phyloP scores from a whole-genome alignment of 2,113 vertebrate genomes.

The Chaetorhynchus papuensis region DNA sequence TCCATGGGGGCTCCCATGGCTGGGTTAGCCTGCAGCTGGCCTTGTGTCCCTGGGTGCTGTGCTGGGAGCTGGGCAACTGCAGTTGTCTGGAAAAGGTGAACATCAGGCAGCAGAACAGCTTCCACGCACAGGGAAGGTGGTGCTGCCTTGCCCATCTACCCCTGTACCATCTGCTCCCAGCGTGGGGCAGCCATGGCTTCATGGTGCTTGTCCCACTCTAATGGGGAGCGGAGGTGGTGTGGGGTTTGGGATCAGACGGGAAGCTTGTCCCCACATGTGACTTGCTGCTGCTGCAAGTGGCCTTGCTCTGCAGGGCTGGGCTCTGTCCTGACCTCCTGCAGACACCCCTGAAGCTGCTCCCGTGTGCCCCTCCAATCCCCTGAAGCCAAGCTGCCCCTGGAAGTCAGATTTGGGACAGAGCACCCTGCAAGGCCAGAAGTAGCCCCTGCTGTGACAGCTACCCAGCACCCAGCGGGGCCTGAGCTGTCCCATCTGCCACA shows the following conservation, averaged over 20 bases:
- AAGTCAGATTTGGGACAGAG: neutral
- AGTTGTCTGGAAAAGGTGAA: rapidly evolving
- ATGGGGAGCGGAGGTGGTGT: neutral
- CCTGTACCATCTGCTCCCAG: neutral
- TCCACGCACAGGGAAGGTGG: neutral
- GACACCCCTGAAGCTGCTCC: neutral
- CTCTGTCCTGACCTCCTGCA: neutral
- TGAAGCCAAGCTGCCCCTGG: rapidly evolving
- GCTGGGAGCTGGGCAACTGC: neutral
- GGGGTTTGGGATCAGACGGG: neutral
- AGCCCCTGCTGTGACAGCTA: neutral
- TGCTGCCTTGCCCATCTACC: neutral
- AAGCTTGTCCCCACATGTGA: neutral
- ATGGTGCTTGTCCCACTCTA: rapidly evolving
- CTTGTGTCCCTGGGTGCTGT: neutral
- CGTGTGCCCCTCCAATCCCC: neutral
- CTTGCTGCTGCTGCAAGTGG: neutral
- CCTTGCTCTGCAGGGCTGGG: neutral
- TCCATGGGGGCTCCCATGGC: rapidly evolving
- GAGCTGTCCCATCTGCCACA: neutral
- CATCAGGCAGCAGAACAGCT: neutral
- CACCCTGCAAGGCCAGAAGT: neutral
- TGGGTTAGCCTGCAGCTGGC: neutral
- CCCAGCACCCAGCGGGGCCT: neutral
- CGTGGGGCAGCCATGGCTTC: neutral